Base-by-base conservation (phyloP, 1,140 invertebrate genomes). In the Diachasma alloeum region DNA sequence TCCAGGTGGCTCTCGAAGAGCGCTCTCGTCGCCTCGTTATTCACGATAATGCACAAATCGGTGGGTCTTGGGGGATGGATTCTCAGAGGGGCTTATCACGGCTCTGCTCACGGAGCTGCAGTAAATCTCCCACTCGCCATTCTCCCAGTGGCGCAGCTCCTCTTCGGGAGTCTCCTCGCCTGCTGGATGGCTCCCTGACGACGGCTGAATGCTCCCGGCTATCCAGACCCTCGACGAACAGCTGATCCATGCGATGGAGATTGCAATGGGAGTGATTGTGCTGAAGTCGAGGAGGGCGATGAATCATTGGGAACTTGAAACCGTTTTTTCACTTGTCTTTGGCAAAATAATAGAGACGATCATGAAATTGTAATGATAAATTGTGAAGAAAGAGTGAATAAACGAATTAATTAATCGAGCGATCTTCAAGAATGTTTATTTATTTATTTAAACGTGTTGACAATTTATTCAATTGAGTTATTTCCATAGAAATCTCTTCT, bases 41-140 rank as follows among this genome's bases (percentile, higher is more conserved):
- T 89, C 66, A 87, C 87, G 3, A 87, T 84, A 74, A 89, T 87
- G 15, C 87, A 88, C 68, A 89, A 89, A 78, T 89, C 87, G 0
- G 84, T 86, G 31, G 85, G 86, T 46, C 83, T 89, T 22, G 86
- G 88, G 4, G 86, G 87, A 5, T 89, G 88, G 88, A 72, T 89
- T 10, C 74, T 89, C 37, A 82, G 87, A 22, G 85, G 85, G 2
- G 86, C 86, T 24, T 89, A 88, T 70, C 86, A 87, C 56, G 82
- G 85, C 26, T 86, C 84, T 15, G 78, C 83, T 42, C 84, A 87
- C 31, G 82, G 86, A 1, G 78, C 87, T 24, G 84, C 86, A 72
- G 81, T 89, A 1, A 88, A 87, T 81, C 83, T 89, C 80, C 88
- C 88, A 70, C 79, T 89, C 9, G 83, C 84, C 5, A 82, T 89